Evolutionary conservation across 2,113 vertebrate genomes (phyloP), one percentile per base, ranked within the genome.

Genomic region (Xenopus laevis): DNA sequence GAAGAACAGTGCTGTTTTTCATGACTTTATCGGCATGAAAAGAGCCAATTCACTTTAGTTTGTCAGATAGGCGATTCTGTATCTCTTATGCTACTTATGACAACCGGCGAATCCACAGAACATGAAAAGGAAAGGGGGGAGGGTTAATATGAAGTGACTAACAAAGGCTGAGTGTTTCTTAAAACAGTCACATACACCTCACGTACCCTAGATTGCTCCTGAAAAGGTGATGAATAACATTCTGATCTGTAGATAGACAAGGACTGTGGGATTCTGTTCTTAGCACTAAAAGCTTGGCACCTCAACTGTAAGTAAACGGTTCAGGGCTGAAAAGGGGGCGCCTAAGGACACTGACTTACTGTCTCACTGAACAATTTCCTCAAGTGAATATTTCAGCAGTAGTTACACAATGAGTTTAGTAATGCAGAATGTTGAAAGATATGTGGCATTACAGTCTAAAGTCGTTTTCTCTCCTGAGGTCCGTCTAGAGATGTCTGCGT

Each of bases 1-100:
- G 78, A 84, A 79, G 80, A 89, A 89, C 87, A 88, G 72, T 84
- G 83, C 59, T 71, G 78, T 17, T 88, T 84, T 88, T 89, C 84
- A 85, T 86, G 78, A 80, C 84, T 88, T 85, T 78, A 27, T 27
- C 4, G 23, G 82, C 84, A 87, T 73, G 79, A 76, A 78, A 80
- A 78, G 61, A 68, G 30, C 76, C 81, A 79, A 85, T 87, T 90
- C 80, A 81, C 79, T 84, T 83, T 79, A 79, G 40, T 30, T 78
- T 83, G 82, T 88, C 81, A 70, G 65, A 82, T 80, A 80, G 83
- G 80, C 86, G 82, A 80, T 77, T 52, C 80, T 86, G 80, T 45
- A 77, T 60, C 83, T 75, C 21, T 68, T 78, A 23, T 59, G 78
- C 72, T 78, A 61, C 68, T 81, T 80, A 78, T 33, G 70, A 15